Evolutionary conservation across 2,113 vertebrate genomes (phyloP), one percentile per base, ranked within the genome.

Genomic region (Petrocephalus microphthalmus): DNA sequence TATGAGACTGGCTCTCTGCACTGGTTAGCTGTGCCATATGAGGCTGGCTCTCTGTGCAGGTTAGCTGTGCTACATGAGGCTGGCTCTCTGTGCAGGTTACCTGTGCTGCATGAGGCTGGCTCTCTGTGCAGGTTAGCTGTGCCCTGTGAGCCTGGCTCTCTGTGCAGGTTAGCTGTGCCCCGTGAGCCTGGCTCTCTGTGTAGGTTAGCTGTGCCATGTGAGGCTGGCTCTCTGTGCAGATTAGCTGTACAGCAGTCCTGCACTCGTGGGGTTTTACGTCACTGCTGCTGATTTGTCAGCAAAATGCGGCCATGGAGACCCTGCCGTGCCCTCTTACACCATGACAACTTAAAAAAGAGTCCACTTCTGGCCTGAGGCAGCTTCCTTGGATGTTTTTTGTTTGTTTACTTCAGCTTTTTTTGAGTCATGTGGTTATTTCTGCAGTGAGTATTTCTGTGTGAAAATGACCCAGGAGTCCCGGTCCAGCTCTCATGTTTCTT

Each of bases 401-500:
- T 15, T 42, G 10, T 56, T 19, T 86, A 42, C 42, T 42, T 42
- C 42, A 42, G 25, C 17, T 45, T 64, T 52, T n/a, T 86, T 57
- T 22, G 19, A 45, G 37, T 60, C n/a, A 19, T n/a, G 17, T 45
- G 37, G 17, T 45, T 60, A 47, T 64, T 11, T 57, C 11, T 85
- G 52, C 15, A 85, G 51, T 51, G 82, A 78, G 15, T 74, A 74
- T 74, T 74, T 78, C 64, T 33, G 57, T 82, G 51, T 88, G 52
- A 54, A 57, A 45, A 88, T 29, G 52, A 42, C 19, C 57, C 42
- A 11, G 25, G 6, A 37, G 25, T 78, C 11, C 64, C 22, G 10
- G 87, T 7, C 47, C 29, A 95, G 96, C 96, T 97, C 95, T 97
- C 93, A 96, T 93, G 93, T 97, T 89, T 98, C 78, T 60, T 95